A percentile compares a stretch with the other conserved stretches of the same genome.
phyloP scores from a whole-genome alignment of 2,888 invertebrate genomes.

The Vannuccia rotundouncinata region DNA sequence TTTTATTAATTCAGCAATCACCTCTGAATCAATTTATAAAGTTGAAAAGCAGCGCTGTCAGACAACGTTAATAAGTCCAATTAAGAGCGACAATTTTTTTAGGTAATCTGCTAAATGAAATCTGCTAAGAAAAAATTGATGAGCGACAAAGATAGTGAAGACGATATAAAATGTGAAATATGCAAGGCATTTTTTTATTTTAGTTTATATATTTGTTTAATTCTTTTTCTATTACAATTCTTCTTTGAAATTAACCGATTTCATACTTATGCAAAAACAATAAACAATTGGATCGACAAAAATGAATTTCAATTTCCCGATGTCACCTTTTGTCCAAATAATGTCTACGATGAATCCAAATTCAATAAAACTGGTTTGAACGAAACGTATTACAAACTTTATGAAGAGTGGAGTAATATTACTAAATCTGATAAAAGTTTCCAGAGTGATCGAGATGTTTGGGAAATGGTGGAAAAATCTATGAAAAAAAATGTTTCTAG shows the following conservation, averaged over 20 bases:
- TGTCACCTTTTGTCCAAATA: background rate
- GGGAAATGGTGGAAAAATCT: background rate
- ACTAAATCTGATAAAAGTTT: background rate
- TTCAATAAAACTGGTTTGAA: background rate
- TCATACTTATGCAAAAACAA: background rate
- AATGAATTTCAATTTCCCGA: background rate
- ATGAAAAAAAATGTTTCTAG: background rate
- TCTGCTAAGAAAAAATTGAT: too few species aligned
- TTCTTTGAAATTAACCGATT: background rate
- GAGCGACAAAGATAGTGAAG: too few species aligned
- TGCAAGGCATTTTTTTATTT: too few species aligned
- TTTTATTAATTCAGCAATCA: too few species aligned
- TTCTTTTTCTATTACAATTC: too few species aligned
- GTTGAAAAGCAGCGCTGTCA: too few species aligned
- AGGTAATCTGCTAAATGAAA: too few species aligned
- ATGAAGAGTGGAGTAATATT: background rate
- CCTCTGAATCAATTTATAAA: too few species aligned
- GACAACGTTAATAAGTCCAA: too few species aligned
- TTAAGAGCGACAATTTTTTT: too few species aligned
- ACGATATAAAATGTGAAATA: too few species aligned
- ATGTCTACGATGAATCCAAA: background rate
- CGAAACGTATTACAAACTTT: background rate
- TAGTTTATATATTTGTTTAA: too few species aligned
- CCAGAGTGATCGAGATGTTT: background rate
- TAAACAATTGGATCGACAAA: background rate